Base-by-base conservation (phyloP, 2,797 vertebrate genomes). In the Gobio occitaniae region DNA sequence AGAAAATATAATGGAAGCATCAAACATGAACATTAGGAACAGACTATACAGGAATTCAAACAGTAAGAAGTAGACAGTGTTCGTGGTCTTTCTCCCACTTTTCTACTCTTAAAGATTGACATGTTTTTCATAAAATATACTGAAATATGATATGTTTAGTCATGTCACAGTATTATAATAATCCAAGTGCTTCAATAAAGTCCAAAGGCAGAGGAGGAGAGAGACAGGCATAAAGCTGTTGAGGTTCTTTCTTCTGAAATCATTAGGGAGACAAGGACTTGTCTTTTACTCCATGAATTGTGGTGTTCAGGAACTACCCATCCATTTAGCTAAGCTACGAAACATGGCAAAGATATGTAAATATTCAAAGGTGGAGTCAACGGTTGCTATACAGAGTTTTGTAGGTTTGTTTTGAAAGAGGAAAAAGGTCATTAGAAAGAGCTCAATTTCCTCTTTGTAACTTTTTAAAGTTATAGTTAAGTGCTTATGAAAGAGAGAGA, bases 141-240 rank as follows among this genome's bases (percentile, higher is more conserved):
- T 92, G 94, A 93, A 89, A 93, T 95, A 93, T 89, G 80, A 86
- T 94, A 94, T 95, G 93, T 92, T 95, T 94, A 95, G 94, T 92
- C 94, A 94, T 95, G 90, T 95, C 94, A 96, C 94, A 95, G 94
- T 95, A 94, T 94, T 95, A 90, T 94, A 96, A 77, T 94, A 95
- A 94, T 95, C 92, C 94, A 95, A 96, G 95, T 95, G 95, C 94
- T 95, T 94, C 88, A 91, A 90, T 92, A 91, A 90, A 83, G 77
- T 88, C 80, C 75, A 70, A 88, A 82, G 87, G 83, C 82, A 59
- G 54, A 84, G 56, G 72, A 81, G 78, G 72, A 81, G 80, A 77
- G 66, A 88, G 84, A 88, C 87, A 80, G 82, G 52, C 85, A 84
- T 82, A 83, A 74, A 86, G 80, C 77, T 91, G 85, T 89, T 80